Evolutionary conservation across 2,888 invertebrate species (phyloP).

Genomic region (Drosophila pseudotakahashii): DNA sequence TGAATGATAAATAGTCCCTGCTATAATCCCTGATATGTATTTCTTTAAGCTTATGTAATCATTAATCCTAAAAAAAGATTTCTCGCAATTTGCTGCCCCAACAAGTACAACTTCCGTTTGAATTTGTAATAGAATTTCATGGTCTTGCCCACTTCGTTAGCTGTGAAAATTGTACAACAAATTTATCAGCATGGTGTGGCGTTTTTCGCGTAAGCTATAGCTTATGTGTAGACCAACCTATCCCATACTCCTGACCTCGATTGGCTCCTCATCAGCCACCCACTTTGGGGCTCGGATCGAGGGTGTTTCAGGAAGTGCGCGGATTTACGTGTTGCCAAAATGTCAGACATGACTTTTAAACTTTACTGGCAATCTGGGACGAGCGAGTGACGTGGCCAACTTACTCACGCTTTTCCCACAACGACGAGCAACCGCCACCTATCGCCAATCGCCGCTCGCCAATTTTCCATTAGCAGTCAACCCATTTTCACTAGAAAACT

Average conservation of each 20-base stretch:
- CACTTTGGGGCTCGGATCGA: slow-evolving; percentile 16
- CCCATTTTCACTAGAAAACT: slow-evolving; percentile 36
- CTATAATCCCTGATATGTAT: no score
- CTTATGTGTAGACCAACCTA: neutral
- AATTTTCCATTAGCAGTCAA: slow-evolving; percentile 30
- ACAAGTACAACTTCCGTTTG: slow-evolving; percentile 20
- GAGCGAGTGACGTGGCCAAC: slow-evolving; percentile 17
- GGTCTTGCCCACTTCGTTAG: slow-evolving; percentile 27
- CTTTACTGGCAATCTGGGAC: slow-evolving; percentile 43
- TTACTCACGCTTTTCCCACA: slow-evolving; percentile 11
- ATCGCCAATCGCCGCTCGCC: slow-evolving; percentile 22
- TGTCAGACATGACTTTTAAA: slow-evolving; percentile 55
- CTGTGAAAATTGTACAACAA: slow-evolving; percentile 42
- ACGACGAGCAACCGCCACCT: neutral
- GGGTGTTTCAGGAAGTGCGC: slow-evolving; percentile 30
- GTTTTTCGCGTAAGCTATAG: slow-evolving; percentile 19
- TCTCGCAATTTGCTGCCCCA: slow-evolving; percentile 8
- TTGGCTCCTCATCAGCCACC: slow-evolving; percentile 28
- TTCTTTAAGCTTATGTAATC: slow-evolving; percentile 8
- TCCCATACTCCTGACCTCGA: slow-evolving; percentile 6
- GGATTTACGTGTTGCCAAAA: slow-evolving; percentile 47
- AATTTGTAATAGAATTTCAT: slow-evolving; percentile 28
- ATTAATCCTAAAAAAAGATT: slow-evolving; percentile 4
- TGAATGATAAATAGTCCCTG: no score
- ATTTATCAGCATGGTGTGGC: slow-evolving; percentile 40